Base-by-base conservation (phyloP, 1,140 invertebrate genomes). In the Pogonus chalceus region DNA sequence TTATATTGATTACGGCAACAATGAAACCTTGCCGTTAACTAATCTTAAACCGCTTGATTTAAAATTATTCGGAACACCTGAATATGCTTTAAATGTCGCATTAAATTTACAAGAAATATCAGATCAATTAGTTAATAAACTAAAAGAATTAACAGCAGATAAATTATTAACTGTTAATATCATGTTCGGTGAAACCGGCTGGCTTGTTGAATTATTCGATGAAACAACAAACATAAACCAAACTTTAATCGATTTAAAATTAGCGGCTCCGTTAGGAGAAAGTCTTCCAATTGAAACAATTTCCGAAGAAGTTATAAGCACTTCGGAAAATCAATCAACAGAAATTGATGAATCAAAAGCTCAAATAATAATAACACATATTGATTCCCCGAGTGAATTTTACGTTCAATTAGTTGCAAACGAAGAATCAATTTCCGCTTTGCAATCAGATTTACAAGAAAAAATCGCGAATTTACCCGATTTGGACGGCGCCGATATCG, bases 1-100 rank as follows among this genome's bases (percentile, higher is more conserved):
- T 9, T 90, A 84, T 66, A 68, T 88, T 2, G 88, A 91, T 66
- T 89, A 87, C 68, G 88, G 87, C 9, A 88, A 89, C 66, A 75
- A 76, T 22, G 84, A 88, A 67, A 70, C 64, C 21, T 66, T 87
- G 0, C 39, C 70, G 1, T 66, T 71, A 18, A 64, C 67, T 0
- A 63, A 68, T 9, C 57, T 86, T 0, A 76, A 77, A 54, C 57
- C 64, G 22, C 65, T 83, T 14, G 76, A 82, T 16, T 49, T 71
- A 2, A 63, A 71, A 49, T 84, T 84, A 63, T 76, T 72, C 54
- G 63, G 69, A 21, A 74, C 72, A 0, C 74, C 78, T 55, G 69
- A 75, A 43, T 64, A 79, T 10, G 74, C 75, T 0, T 63, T 82
- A 2, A 73, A 78, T 23, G 72, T 77, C 0, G 55, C 71, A 43